Evolutionary conservation across 2,113 vertebrate species (phyloP).

Genomic region (Dasyornis broadbenti): DNA sequence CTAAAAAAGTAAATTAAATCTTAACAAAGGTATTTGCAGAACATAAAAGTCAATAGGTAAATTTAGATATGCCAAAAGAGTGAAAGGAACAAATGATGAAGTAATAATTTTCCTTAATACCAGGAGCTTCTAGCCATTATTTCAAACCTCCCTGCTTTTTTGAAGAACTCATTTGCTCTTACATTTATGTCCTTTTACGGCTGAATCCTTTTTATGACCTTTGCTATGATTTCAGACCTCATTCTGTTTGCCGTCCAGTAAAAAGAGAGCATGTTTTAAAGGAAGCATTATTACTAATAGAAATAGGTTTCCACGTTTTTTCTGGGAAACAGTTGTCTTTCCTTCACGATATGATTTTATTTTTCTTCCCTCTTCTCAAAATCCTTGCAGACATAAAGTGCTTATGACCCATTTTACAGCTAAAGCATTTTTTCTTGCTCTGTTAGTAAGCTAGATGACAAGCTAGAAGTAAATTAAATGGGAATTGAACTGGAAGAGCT

Average conservation of each 20-base stretch:
- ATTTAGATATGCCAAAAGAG: not conserved
- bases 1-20: not conserved
- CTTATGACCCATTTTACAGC: not conserved
- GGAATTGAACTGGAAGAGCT: not conserved
- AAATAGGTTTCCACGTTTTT: not conserved
- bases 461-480: not conserved
- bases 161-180: not conserved
- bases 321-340: not conserved
- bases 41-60: not conserved
- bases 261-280: not conserved
- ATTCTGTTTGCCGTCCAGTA: not conserved
- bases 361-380: constrained; percentile 6
- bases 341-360: not conserved
- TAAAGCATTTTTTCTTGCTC: not conserved
- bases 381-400: not conserved
- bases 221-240: not conserved
- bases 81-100: not conserved
- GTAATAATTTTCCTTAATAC: not conserved
- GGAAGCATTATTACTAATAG: not conserved
- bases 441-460: not conserved
- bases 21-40: not conserved
- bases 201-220: not conserved
- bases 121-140: not conserved
- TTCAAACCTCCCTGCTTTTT: not conserved
- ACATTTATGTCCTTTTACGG: not conserved